These are phyloP conservation scores for Minunthozetes semirufus DNA, from an alignment of 2,888 invertebrate genomes.

Conservation along the genomic window DNA sequence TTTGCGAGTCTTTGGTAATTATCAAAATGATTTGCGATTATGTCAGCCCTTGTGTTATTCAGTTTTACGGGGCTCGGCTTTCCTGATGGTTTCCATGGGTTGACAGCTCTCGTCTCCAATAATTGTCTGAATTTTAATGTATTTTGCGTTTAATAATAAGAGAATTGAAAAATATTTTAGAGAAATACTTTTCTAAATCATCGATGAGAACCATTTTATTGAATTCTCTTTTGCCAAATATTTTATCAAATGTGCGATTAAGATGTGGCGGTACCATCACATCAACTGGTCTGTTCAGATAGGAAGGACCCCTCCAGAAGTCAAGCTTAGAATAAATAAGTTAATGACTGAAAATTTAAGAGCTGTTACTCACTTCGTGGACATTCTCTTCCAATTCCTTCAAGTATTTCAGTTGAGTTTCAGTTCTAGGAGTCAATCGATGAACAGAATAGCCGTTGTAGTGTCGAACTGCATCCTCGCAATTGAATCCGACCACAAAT, in stretches of 20 bases:
- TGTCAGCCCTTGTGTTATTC: neutral
- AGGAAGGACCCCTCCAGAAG: constrained; percentile 39
- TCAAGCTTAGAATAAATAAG: constrained; percentile 33
- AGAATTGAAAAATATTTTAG: neutral
- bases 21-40: constrained; percentile 14
- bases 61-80: neutral
- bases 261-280: constrained; percentile 63
- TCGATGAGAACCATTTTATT: constrained; percentile 65
- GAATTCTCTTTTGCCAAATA: constrained; percentile 59
- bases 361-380: neutral
- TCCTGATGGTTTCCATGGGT: neutral
- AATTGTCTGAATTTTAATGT: neutral
- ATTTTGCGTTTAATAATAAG: neutral
- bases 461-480: neutral
- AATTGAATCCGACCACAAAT: neutral
- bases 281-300: constrained; percentile 39
- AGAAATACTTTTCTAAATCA: constrained; percentile 54
- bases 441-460: constrained; percentile 24
- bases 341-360: neutral
- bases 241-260: constrained; percentile 56
- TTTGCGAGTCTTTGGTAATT: constrained; percentile 44
- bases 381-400: constrained; percentile 14
- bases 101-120: neutral
- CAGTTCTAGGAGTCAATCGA: constrained; percentile 18
- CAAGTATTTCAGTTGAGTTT: neutral